Evolutionary conservation across 2,888 invertebrate species (phyloP).

Genomic region (Anaspis maculata): DNA sequence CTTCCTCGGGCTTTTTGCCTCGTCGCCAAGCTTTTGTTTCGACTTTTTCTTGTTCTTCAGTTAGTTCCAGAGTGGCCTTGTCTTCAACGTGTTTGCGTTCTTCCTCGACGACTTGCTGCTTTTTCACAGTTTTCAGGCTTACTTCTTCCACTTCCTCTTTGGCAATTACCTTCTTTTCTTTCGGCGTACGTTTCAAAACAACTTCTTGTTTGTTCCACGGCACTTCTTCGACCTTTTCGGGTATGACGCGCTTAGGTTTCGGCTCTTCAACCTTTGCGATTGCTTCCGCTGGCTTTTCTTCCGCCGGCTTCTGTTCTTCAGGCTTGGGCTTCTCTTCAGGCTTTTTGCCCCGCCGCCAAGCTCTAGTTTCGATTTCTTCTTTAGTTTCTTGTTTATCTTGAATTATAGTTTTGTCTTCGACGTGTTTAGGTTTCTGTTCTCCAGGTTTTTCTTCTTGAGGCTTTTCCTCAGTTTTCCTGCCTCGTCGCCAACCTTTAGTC

Average conservation of each 20-base stretch:
- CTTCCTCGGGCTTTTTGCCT: constrained; percentile 28
- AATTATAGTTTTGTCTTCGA: constrained; percentile 12
- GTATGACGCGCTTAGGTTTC: not conserved
- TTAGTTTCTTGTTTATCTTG: constrained; percentile 18
- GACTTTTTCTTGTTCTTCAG: constrained; percentile 18
- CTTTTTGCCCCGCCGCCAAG: constrained; percentile 27
- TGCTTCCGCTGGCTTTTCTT: constrained; percentile 3
- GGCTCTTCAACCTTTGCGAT: constrained; percentile 2
- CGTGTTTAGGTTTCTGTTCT: constrained; percentile 1
- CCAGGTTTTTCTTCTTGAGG: constrained; percentile 11
- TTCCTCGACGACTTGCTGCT: constrained; percentile 1
- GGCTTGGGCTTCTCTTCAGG: not conserved
- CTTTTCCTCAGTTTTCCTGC: constrained; percentile 26
- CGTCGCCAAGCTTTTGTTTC: constrained; percentile 31
- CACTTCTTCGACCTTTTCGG: constrained; percentile 7
- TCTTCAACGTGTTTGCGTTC: constrained; percentile 9
- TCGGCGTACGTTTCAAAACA: constrained; percentile 41
- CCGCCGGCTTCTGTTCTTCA: constrained; percentile 21
- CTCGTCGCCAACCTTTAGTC: constrained; percentile 5
- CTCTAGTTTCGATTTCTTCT: constrained; percentile 4
- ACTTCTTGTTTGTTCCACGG: constrained; percentile 60
- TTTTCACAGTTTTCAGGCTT: constrained; percentile 17
- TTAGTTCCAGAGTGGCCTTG: constrained; percentile 24
- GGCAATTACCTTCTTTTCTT: constrained; percentile 45
- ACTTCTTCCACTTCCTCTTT: constrained; percentile 23